Percentiles rank a stretch among this genome's conserved stretches.
phyloP scores from a whole-genome alignment of 2,797 vertebrate genomes.

The Enteromius unitaeniatus region DNA sequence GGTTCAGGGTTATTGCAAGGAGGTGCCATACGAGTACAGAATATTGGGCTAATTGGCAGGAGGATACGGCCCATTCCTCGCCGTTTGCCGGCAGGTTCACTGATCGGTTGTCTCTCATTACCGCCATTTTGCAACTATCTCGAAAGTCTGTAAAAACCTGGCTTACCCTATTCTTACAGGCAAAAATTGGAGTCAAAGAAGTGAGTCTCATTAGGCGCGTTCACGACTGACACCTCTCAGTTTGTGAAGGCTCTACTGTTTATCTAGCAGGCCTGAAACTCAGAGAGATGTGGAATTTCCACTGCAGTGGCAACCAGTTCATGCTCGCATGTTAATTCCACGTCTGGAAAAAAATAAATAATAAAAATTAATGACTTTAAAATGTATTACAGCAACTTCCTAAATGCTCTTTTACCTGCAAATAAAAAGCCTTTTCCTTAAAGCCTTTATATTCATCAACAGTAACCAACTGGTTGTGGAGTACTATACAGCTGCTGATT shows the following conservation, averaged over 20 bases:
- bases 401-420: conserved; percentile 24
- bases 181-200: conserved; percentile 14
- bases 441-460: neutral
- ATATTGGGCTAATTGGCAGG: conserved; percentile 49
- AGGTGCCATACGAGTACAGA: conserved; percentile 36
- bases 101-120: conserved; percentile 40
- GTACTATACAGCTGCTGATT: conserved; percentile 9
- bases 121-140: conserved; percentile 41
- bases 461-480: conserved; percentile 5
- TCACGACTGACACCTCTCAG: conserved; percentile 38
- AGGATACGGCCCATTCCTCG: conserved; percentile 16
- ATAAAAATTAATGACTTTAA: neutral
- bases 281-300: conserved; percentile 50
- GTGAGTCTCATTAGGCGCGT: conserved; percentile 35
- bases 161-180: conserved; percentile 15
- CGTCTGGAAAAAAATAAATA: neutral
- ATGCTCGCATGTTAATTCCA: conserved; percentile 14
- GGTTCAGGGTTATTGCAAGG: conserved; percentile 57
- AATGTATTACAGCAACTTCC: conserved; percentile 10
- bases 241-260: conserved; percentile 35
- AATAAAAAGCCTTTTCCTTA: conserved; percentile 5
- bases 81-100: conserved; percentile 28
- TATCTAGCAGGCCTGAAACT: conserved; percentile 44
- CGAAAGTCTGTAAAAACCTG: conserved; percentile 42
- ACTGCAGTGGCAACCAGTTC: conserved; percentile 10